Evolutionary conservation across 1,140 invertebrate genomes (phyloP).

Genomic region (Lordiphosa mommai): DNA sequence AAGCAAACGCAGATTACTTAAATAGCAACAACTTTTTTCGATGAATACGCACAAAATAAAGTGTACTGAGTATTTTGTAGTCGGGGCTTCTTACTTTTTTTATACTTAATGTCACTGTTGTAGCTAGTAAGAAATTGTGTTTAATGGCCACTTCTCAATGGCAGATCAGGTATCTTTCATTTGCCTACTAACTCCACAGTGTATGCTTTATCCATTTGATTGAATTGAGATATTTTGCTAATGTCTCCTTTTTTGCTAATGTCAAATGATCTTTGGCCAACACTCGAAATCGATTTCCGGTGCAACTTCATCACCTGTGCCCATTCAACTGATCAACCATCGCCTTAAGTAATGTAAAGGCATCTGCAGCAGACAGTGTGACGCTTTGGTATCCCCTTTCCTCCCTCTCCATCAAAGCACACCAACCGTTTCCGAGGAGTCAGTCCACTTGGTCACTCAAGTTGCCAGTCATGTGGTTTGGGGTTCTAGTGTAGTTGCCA

Average conservation of each 20-base stretch:
- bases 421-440: no score
- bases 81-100: no score
- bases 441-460: slow-evolving; percentile 26
- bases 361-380: slow-evolving; percentile 69
- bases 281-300: slow-evolving; percentile 54
- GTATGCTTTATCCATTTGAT: neutral
- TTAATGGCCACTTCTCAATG: no score
- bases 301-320: slow-evolving; percentile 43
- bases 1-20: no score
- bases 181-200: neutral
- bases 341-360: slow-evolving; percentile 9
- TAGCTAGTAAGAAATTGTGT: neutral
- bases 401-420: neutral
- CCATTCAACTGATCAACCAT: slow-evolving; percentile 17
- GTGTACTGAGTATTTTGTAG: no score
- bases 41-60: no score
- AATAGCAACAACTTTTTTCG: no score
- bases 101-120: no score
- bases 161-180: neutral
- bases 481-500: slow-evolving; percentile 67
- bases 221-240: neutral
- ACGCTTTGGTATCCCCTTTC: slow-evolving; percentile 34
- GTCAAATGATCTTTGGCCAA: slow-evolving; percentile 50
- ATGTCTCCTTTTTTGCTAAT: slow-evolving; percentile 40
- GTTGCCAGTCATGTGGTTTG: slow-evolving; percentile 74